Conservation (phyloP, 2,888 invertebrate species). For the Drosophila eohydei region DNA sequence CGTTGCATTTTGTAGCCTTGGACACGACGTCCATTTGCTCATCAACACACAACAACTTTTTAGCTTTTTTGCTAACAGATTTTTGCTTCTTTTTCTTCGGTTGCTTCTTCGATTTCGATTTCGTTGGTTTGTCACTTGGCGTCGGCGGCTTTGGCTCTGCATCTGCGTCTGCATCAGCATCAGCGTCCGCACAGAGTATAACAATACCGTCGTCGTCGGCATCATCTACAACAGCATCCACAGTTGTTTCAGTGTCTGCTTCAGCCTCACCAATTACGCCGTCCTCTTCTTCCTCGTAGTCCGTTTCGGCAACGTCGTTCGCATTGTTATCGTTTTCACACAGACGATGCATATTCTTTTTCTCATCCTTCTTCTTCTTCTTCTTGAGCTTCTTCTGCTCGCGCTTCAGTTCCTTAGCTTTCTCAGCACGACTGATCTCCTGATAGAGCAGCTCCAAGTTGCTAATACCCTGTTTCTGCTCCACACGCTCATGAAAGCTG, state of each 20-base stretch:
- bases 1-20: conserved; percentile 75
- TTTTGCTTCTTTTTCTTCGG: conserved; percentile 79
- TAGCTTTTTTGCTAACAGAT: conserved; percentile 51
- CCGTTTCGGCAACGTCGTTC: conserved; percentile 68
- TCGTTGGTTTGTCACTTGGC: conserved; percentile 56
- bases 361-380: conserved; percentile 89
- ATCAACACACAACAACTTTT: conserved; percentile 40
- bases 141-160: conserved; percentile 42
- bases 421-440: conserved; percentile 94
- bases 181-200: conserved; percentile 40
- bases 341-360: conserved; percentile 83
- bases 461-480: conserved; percentile 94
- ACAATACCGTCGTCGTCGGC: conserved; percentile 70
- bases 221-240: conserved; percentile 37
- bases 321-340: conserved; percentile 60
- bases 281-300: conserved; percentile 79
- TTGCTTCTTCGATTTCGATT: conserved; percentile 77
- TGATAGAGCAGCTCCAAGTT: conserved; percentile 95
- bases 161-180: conserved; percentile 10
- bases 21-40: conserved; percentile 44
- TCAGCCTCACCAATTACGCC: conserved; percentile 39
- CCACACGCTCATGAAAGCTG: conserved; percentile 95
- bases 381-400: conserved; percentile 94
- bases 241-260: conserved; percentile 8
- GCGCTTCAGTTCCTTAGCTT: conserved; percentile 92